Base-by-base conservation (phyloP, 2,797 vertebrate species). In the Coranthus polyacanthus region DNA sequence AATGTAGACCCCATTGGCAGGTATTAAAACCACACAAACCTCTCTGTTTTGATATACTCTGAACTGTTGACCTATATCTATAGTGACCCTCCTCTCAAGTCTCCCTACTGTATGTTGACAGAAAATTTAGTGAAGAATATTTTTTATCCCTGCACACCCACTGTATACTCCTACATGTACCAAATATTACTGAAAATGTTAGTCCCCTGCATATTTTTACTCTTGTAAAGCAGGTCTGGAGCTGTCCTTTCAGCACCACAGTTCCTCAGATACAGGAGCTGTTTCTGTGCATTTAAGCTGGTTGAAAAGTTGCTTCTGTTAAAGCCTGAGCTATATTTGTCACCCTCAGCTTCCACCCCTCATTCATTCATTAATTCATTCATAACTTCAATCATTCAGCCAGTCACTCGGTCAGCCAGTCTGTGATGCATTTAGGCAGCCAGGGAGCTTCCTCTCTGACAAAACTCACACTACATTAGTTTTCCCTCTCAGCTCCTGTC, bases 301-400 rank as follows among this genome's bases (percentile, higher is more conserved):
- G 65, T 62, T n/a, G n/a, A n/a, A n/a, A n/a, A n/a, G n/a, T n/a
- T n/a, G n/a, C n/a, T n/a, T 62, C 38, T 51, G 61, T 66, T 11
- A 73, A 22, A 63, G 54, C 26, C 46, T 42, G 39, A 55, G 44
- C 29, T 49, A 66, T 53, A 75, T 86, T 79, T 47, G 55, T 81
- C 68, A 41, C 3, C 62, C 12, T 45, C 18, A 17, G 9, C 11
- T n/a, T n/a, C n/a, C n/a, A n/a, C n/a, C n/a, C 12, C 11, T 55
- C 9, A 49, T 52, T 34, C 15, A 44, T 51, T 46, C 45, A 22
- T 44, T 46, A 42, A 17, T 62, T 43, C 41, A 54, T 39, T 22
- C 41, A 52, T 49, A 8, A 11, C 15, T 66, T 65, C 57, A 62
- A 49, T 53, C 76, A 63, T 70, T 69, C 46, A 65, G 36, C 6